These are phyloP conservation scores for Zoanthus gigantus DNA, from an alignment of 92 coral and sea anemone species.

Conservation along the genomic window DNA sequence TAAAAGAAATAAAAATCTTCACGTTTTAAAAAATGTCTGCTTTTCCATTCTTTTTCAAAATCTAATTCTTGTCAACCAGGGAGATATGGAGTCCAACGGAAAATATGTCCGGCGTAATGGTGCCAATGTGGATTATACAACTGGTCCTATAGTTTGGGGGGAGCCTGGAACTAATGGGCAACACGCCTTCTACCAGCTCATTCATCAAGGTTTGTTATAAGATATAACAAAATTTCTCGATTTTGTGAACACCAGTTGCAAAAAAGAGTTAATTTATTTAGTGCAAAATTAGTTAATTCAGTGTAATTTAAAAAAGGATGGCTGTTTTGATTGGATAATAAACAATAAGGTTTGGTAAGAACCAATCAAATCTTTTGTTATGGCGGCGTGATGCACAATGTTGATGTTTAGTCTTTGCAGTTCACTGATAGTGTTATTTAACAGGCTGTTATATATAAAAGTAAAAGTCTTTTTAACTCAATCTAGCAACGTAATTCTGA, in stretches of 20 bases:
- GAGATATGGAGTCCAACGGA: slow-evolving; percentile 99
- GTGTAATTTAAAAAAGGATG: neutral
- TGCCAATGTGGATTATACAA: slow-evolving; percentile 83
- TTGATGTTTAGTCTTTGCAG: too few relatives aligned
- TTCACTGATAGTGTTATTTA: too few relatives aligned
- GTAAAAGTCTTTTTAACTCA: too few relatives aligned
- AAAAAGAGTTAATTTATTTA: too few relatives aligned
- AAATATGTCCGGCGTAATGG: slow-evolving; percentile 83
- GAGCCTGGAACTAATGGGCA: slow-evolving; percentile 99
- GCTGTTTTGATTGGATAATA: too few relatives aligned
- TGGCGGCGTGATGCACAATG: too few relatives aligned
- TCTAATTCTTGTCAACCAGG: slow-evolving; percentile 55
- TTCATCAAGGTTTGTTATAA: slow-evolving; percentile 87
- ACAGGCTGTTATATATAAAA: too few relatives aligned
- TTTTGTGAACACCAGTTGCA: neutral
- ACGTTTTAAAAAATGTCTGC: neutral
- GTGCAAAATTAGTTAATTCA: too few relatives aligned
- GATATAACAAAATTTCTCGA: neutral
- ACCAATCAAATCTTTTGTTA: too few relatives aligned
- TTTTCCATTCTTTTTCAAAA: neutral
- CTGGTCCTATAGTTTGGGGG: slow-evolving; percentile 99
- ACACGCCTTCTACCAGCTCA: slow-evolving; percentile 96
- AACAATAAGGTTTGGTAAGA: too few relatives aligned
- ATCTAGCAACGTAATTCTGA: neutral
- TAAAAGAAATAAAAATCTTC: neutral